Base-by-base conservation (phyloP, 2,888 invertebrate species). In the Hypena proboscidalis region DNA sequence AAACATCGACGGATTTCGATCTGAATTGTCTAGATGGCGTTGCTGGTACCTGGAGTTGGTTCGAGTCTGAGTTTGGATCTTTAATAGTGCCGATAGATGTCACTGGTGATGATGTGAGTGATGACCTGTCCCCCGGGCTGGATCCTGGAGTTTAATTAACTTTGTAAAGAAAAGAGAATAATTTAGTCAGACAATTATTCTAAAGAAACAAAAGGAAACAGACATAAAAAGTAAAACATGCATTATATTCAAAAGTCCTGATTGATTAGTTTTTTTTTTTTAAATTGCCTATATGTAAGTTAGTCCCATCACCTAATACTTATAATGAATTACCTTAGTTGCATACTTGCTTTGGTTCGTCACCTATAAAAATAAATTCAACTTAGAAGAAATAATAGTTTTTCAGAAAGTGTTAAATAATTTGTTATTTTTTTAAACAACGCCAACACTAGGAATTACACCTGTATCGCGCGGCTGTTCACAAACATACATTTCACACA, bases 1-100 rank as follows among this genome's bases (percentile, higher is more conserved):
- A 84, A 1, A 92, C 89, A 50, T 93, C 93, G 1, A 93, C 90
- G 0, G 93, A 93, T 74, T 90, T 92, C 0, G 93, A 93, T 21
- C 93, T 76, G 52, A 79, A 82, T 53, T 92, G 92, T 45, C 90
- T 83, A 20, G 82, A 77, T 41, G 84, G 84, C 9, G 80, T 72
- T 40, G 73, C 43, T 7, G 90, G 90, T 7, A 87, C 73, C 49
- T 79, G 76, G 0, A 90, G 70, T 63, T 89, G 90, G 60, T 87
- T 85, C 1, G 77, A 41, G 10, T 88, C 90, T 3, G 64, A 27
- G 46, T 38, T 65, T 3, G 42, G 46, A 3, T 86, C 83, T 58
- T 84, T 89, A 45, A 80, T 77, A 1, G 74, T 72, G 50, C 66
- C 66, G 45, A 49, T 78, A 44, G 87, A 84, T 59, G 75, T 78